Percentiles rank a stretch among this genome's conserved stretches.
Evolutionary conservation across 1,140 invertebrate genomes (phyloP).

Genomic region (Hetaerina americana): DNA sequence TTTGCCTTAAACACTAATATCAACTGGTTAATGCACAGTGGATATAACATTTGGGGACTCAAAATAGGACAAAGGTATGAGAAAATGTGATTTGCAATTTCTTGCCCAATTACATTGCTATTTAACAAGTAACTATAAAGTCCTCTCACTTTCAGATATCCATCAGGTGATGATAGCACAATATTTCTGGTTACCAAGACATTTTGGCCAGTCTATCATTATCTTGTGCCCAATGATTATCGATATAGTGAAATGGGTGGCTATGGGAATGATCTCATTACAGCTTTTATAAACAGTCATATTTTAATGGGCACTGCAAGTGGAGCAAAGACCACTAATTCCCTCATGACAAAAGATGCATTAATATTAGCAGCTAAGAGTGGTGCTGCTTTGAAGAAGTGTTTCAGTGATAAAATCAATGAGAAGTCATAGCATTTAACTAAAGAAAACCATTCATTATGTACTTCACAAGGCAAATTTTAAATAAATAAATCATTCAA

Average conservation of each 20-base stretch:
- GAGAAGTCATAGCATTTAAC: no score
- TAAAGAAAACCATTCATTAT: no score
- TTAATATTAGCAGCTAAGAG: background rate
- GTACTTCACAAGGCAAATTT: no score
- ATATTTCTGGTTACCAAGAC: constrained; percentile 57
- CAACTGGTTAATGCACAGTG: constrained; percentile 55
- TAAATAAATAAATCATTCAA: no score
- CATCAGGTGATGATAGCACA: constrained; percentile 47
- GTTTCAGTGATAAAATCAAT: no score
- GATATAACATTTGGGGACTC: constrained; percentile 52
- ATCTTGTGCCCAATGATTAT: constrained; percentile 60
- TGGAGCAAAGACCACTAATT: background rate
- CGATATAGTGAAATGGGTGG: constrained; percentile 60
- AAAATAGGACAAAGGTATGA: background rate
- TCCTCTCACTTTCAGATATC: constrained; percentile 36
- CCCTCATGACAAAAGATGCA: background rate
- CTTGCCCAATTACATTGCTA: background rate
- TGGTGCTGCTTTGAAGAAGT: no score
- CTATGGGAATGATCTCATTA: constrained; percentile 48
- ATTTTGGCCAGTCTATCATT: constrained; percentile 67
- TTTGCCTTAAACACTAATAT: constrained; percentile 43
- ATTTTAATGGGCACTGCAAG: background rate
- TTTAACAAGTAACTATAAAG: background rate
- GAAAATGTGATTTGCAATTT: background rate
- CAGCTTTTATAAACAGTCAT: constrained; percentile 42